phyloP scores from a whole-genome alignment of 2,797 vertebrate genomes.

The Hyperoplus lanceolatus region DNA sequence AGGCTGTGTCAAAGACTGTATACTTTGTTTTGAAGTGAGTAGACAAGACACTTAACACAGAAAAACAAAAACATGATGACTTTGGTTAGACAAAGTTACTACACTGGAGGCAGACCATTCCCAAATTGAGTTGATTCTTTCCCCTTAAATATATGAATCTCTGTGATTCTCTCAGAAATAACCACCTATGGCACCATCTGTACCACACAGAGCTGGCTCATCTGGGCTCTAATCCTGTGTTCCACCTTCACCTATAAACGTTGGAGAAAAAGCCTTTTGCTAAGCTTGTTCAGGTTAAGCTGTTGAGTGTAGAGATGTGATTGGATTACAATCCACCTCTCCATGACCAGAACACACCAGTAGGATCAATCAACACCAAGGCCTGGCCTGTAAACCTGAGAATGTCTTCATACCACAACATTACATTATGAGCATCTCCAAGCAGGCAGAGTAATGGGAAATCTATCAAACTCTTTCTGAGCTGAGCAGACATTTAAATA shows the following conservation, averaged over 20 bases:
- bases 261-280: not conserved
- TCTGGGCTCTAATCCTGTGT: not conserved
- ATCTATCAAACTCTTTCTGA: not conserved
- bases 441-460: not conserved
- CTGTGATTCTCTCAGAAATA: not conserved
- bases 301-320: constrained; percentile 6
- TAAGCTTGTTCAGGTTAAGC: constrained; percentile 13
- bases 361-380: not conserved
- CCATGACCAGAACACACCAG: not conserved
- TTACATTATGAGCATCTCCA: not conserved
- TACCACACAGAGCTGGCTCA: not conserved
- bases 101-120: not conserved
- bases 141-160: not conserved
- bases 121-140: not conserved
- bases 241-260: constrained; percentile 5
- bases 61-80: not conserved
- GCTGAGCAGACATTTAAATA: too few relatives aligned
- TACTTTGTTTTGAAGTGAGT: too few relatives aligned
- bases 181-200: not conserved
- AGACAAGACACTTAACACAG: not conserved
- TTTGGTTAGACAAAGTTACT: not conserved
- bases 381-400: not conserved
- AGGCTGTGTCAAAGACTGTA: not conserved
- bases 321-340: constrained; percentile 17
- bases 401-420: not conserved